Evolutionary conservation across 2,888 invertebrate species (phyloP).

Genomic region (Microdon myrmicae): DNA sequence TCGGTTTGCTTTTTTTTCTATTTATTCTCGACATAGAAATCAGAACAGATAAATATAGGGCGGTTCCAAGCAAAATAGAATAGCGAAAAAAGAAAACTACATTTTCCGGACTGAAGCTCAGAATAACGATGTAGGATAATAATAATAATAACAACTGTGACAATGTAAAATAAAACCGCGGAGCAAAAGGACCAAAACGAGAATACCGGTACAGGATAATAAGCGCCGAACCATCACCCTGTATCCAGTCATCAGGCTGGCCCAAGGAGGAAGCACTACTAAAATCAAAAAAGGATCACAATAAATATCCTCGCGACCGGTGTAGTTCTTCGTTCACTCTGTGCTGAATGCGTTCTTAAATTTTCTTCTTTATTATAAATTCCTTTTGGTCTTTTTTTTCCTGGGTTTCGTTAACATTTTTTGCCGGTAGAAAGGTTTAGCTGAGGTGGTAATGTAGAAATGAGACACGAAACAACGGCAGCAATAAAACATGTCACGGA

Average conservation of each 20-base stretch:
- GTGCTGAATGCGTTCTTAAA: background rate
- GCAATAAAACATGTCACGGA: conserved; percentile 37
- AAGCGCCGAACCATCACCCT: conserved; percentile 18
- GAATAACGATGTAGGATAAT: conserved; percentile 35
- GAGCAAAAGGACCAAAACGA: conserved; percentile 15
- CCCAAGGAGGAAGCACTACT: background rate
- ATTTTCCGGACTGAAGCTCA: conserved; percentile 22
- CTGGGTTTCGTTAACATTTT: background rate
- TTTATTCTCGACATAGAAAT: conserved; percentile 17
- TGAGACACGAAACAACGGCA: conserved; percentile 19
- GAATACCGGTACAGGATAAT: conserved; percentile 25
- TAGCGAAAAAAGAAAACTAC: conserved; percentile 15
- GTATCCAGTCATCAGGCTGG: too few species aligned
- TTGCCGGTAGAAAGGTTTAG: conserved; percentile 6
- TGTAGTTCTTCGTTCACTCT: conserved; percentile 3
- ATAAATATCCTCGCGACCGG: conserved; percentile 33
- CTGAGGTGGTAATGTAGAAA: conserved; percentile 16
- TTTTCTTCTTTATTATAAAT: too few species aligned
- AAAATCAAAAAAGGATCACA: conserved; percentile 47
- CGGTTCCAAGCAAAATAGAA: too few species aligned
- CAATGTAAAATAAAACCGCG: conserved; percentile 38
- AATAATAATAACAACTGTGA: conserved; percentile 42
- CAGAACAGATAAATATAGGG: conserved; percentile 42
- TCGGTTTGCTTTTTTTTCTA: background rate
- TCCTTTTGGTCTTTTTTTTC: background rate